phyloP scores from a whole-genome alignment of 2,113 vertebrate genomes.

The Eleginops maclovinus region DNA sequence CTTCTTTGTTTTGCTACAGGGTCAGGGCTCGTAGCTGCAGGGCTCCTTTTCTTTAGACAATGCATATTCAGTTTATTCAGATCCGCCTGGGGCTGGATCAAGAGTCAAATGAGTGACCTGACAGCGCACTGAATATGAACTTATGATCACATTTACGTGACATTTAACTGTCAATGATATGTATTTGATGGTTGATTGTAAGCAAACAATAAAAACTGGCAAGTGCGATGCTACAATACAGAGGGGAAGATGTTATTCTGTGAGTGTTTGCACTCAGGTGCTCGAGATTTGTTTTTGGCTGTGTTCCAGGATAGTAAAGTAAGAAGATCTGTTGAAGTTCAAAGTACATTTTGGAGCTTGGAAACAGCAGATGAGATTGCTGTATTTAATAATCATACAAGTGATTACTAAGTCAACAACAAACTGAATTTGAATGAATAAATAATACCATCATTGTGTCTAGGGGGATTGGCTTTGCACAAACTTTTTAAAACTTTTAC shows the following conservation, averaged over 20 bases:
- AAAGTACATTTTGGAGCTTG: background rate
- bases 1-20: constrained; percentile 17
- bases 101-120: constrained; percentile 22
- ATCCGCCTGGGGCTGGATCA: constrained; percentile 19
- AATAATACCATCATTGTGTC: too few species aligned
- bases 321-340: background rate
- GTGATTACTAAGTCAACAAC: background rate
- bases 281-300: background rate
- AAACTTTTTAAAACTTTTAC: background rate
- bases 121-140: background rate
- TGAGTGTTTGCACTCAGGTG: background rate
- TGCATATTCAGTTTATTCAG: constrained; percentile 20
- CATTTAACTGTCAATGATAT: background rate
- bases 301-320: background rate
- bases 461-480: too few species aligned
- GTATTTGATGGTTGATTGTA: background rate
- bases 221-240: background rate
- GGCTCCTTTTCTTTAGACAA: constrained; percentile 3
- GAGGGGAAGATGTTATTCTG: background rate
- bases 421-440: too few species aligned
- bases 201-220: background rate
- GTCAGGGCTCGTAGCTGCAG: constrained; percentile 1
- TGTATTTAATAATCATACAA: background rate
- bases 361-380: background rate
- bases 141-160: background rate